These are phyloP conservation scores for Macaria liturata DNA, from an alignment of 2,888 invertebrate species.

Conservation along the genomic window DNA sequence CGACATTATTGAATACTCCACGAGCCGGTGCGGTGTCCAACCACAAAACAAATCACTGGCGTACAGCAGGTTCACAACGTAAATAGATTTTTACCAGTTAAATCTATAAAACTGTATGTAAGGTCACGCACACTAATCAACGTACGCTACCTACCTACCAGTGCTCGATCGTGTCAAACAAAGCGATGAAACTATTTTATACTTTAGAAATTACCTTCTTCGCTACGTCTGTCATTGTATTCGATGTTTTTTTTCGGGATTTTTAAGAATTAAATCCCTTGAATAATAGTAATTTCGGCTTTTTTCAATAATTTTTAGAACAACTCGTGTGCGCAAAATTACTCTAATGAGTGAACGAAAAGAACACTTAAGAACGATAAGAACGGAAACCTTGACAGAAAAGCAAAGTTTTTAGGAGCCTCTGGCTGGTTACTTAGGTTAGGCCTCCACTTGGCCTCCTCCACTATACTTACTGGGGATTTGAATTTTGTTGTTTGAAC, in stretches of 20 bases:
- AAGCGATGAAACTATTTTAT: constrained; percentile 39
- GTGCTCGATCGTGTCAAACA: constrained; percentile 53
- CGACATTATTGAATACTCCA: constrained; percentile 39
- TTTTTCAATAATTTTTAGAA: constrained; percentile 29
- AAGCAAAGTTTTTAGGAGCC: too few species aligned
- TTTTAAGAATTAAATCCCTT: constrained; percentile 38
- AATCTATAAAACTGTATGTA: constrained; percentile 39
- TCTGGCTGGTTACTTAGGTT: too few species aligned
- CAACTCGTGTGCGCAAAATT: constrained; percentile 51
- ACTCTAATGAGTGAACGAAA: constrained; percentile 35
- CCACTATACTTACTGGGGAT: too few species aligned
- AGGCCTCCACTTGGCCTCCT: too few species aligned
- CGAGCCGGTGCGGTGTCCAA: constrained; percentile 28
- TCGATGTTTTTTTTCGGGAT: constrained; percentile 36
- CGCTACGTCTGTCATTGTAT: constrained; percentile 74
- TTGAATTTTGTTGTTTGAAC: too few species aligned
- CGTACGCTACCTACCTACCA: constrained; percentile 44
- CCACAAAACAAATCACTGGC: constrained; percentile 26
- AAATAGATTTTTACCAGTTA: constrained; percentile 29
- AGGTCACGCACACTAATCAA: constrained; percentile 63
- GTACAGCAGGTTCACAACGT: constrained; percentile 20
- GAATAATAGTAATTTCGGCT: constrained; percentile 35
- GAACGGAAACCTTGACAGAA: too few species aligned
- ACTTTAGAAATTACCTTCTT: constrained; percentile 66
- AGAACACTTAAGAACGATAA: too few species aligned